Evolutionary conservation across 2,888 invertebrate genomes (phyloP), one percentile per base, ranked within the genome.

Genomic region (Patella pellucida): DNA sequence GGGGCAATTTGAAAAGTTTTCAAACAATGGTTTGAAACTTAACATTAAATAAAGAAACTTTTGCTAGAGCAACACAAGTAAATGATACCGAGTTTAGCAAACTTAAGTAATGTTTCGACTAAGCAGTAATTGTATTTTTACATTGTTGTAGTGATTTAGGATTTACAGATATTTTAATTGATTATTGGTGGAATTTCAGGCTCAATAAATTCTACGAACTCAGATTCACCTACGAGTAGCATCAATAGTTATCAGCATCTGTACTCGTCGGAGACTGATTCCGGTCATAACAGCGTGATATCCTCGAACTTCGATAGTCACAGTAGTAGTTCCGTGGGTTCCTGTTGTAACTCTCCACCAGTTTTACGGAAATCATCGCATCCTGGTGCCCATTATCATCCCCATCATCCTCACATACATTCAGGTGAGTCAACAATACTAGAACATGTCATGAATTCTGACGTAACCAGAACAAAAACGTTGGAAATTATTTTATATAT

Each of bases 141-240:
- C 9, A 41, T 15, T 68, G 19, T 23, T 14, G n/a, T 14, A 27
- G 68, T 15, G 14, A n/a, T 23, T 9, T n/a, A 27, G n/a, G 14
- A 16, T 15, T 68, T 68, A 16, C 0, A 14, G 14, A 27, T 68
- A 27, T 14, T 68, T 68, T 3, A 16, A 51, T 31, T 69, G 69
- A 69, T 69, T 19, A 11, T 41, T n/a, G 12, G 15, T 51, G 70
- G 19, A 41, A 50, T 70, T 79, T 11, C 79, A 88, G 88, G 84
- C 75, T 87, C 87, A n/a, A 75, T 85, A 69, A 86, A 72, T 95
- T 86, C 97, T 85, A 95, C 96, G 88, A 96, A 96, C 86, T 97
- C 97, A 9, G 85, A 85, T 87, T 96, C 96, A 92, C 97, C 91
- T 12, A 90, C 90, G 50, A 89, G 89, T 79, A 90, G 89, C 74